phyloP scores from a whole-genome alignment of 2,797 vertebrate genomes.

The Scolopax rusticola region DNA sequence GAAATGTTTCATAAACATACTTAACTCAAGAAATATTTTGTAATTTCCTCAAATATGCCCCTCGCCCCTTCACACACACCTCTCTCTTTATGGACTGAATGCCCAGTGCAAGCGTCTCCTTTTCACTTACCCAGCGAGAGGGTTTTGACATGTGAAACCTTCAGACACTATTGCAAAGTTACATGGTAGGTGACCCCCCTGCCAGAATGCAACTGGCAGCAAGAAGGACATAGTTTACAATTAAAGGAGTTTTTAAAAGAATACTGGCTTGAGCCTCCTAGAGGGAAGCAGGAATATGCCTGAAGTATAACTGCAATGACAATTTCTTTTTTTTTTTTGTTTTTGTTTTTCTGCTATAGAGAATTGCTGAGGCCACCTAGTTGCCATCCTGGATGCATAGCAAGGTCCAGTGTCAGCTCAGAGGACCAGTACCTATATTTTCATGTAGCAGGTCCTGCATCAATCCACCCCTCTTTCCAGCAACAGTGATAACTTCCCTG shows the following conservation, averaged over 20 bases:
- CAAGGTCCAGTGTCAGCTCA: not conserved
- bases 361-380: not conserved
- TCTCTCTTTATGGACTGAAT: not conserved
- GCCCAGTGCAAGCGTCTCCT: not conserved
- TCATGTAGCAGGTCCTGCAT: not conserved
- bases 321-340: rapidly evolving
- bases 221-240: not conserved
- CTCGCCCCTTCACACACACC: not conserved
- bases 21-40: slow-evolving; percentile 42
- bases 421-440: not conserved
- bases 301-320: not conserved
- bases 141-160: not conserved
- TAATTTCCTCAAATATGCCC: not conserved
- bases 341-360: not conserved
- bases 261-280: not conserved
- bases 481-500: not conserved
- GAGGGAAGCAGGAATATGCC: not conserved
- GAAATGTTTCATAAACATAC: slow-evolving; percentile 24
- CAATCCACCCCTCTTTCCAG: not conserved
- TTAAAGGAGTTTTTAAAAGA: not conserved
- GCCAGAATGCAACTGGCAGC: not conserved
- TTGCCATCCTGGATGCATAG: not conserved
- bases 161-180: not conserved
- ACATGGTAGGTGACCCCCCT: not conserved
- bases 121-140: not conserved